phyloP scores from a whole-genome alignment of 2,113 vertebrate species.

The Galeopterus variegatus region DNA sequence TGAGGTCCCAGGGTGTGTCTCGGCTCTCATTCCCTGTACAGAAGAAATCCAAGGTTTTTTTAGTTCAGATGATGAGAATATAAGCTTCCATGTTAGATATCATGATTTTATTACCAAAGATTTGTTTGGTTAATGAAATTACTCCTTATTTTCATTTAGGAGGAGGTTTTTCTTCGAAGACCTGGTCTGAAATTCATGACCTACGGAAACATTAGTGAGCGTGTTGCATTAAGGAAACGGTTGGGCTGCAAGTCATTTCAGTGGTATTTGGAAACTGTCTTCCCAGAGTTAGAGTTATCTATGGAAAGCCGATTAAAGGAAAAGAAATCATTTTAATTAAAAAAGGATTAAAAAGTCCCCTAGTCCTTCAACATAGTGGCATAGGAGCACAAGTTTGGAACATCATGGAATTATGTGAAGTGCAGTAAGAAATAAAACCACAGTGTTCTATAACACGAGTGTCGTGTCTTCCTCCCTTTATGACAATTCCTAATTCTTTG shows the following conservation, averaged over 20 bases:
- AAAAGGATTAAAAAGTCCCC: constrained; percentile 90
- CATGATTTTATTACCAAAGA: neutral
- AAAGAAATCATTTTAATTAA: constrained; percentile 90
- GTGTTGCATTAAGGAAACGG: constrained; percentile 90
- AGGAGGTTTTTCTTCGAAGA: constrained; percentile 93
- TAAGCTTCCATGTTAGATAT: neutral
- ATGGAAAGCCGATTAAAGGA: constrained; percentile 88
- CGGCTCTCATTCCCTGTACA: neutral
- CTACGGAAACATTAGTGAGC: constrained; percentile 94
- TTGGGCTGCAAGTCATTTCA: constrained; percentile 95
- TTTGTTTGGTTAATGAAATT: neutral
- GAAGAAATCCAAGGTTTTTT: neutral
- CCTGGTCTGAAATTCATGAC: constrained; percentile 90
- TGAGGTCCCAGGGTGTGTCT: neutral
- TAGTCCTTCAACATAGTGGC: constrained; percentile 91
- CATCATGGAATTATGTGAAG: neutral
- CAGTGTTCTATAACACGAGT: neutral
- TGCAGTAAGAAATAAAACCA: neutral
- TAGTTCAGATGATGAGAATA: neutral
- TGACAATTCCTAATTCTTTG: no score
- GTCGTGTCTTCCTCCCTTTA: neutral
- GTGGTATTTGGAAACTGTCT: constrained; percentile 97
- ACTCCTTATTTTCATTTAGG: constrained; percentile 87
- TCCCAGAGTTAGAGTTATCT: constrained; percentile 95
- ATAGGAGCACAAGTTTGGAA: constrained; percentile 82